Conservation (phyloP, 2,113 vertebrate species). For the Dermatemys mawii region DNA sequence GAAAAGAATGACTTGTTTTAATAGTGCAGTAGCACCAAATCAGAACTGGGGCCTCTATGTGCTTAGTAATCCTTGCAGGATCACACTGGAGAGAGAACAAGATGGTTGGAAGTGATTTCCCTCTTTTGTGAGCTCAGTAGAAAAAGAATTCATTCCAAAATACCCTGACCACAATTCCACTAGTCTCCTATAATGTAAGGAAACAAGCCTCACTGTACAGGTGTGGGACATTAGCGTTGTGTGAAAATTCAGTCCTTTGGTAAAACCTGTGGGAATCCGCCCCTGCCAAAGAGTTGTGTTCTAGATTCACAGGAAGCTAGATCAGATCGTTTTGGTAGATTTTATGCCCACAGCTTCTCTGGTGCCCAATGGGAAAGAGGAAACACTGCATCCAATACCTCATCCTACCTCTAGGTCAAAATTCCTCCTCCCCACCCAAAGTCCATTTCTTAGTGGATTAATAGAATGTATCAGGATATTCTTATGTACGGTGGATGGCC, state of each 20-base stretch:
- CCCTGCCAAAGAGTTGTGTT: neutral
- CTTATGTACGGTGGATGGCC: neutral
- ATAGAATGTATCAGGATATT: neutral
- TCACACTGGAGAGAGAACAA: neutral
- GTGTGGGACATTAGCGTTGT: neutral
- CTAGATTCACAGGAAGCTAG: neutral
- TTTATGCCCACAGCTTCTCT: neutral
- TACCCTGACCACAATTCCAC: neutral
- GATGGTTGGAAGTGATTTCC: neutral
- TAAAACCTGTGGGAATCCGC: neutral
- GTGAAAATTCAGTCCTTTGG: neutral
- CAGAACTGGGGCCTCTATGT: neutral
- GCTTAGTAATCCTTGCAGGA: neutral
- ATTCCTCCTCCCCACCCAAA: neutral
- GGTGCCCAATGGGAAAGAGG: neutral
- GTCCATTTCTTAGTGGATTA: neutral
- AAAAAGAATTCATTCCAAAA: neutral
- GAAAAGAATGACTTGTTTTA: slow-evolving; percentile 33
- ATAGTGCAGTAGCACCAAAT: neutral
- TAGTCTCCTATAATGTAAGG: neutral
- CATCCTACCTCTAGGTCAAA: neutral
- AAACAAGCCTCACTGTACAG: neutral
- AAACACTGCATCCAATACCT: neutral
- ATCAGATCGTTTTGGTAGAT: neutral
- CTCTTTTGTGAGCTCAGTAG: neutral